Percentiles rank a stretch among this genome's conserved stretches.
Evolutionary conservation across 2,888 invertebrate species (phyloP).

Genomic region (Pyrochroa serraticornis): DNA sequence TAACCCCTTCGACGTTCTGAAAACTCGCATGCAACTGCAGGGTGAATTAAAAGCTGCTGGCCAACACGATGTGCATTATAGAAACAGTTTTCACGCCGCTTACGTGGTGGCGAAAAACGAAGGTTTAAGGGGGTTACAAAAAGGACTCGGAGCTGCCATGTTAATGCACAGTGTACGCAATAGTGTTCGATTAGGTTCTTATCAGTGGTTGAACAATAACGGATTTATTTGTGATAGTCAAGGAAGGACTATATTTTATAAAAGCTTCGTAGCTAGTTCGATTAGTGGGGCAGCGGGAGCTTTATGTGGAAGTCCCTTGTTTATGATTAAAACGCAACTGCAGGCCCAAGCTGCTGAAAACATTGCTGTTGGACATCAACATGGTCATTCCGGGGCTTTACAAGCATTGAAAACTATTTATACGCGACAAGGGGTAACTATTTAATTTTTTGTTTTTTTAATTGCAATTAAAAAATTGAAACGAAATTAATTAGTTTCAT

Average conservation of each 20-base stretch:
- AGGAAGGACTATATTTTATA: conserved; percentile 60
- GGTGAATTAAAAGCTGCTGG: conserved; percentile 64
- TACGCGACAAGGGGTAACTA: conserved; percentile 62
- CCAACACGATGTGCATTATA: conserved; percentile 66
- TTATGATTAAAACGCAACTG: conserved; percentile 86
- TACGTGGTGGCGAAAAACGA: conserved; percentile 80
- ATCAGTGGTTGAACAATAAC: conserved; percentile 72
- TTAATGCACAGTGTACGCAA: conserved; percentile 89
- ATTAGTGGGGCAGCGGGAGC: conserved; percentile 73
- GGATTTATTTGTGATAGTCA: conserved; percentile 66
- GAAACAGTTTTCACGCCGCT: conserved; percentile 81
- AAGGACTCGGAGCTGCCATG: conserved; percentile 83
- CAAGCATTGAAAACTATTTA: conserved; percentile 62
- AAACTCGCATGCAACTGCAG: conserved; percentile 88
- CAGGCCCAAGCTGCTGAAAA: conserved; percentile 75
- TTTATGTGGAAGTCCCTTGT: conserved; percentile 75
- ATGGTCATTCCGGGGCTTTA: conserved; percentile 68
- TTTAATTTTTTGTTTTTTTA: too few species aligned
- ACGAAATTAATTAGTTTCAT: conserved; percentile 17
- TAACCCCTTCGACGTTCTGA: conserved; percentile 87
- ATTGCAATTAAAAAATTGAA: neutral
- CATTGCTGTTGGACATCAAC: conserved; percentile 87
- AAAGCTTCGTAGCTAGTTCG: conserved; percentile 62
- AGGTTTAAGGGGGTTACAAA: conserved; percentile 77
- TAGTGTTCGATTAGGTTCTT: conserved; percentile 73